phyloP scores from a whole-genome alignment of 92 coral and sea anemone genomes.

The Nematostella vectensis region DNA sequence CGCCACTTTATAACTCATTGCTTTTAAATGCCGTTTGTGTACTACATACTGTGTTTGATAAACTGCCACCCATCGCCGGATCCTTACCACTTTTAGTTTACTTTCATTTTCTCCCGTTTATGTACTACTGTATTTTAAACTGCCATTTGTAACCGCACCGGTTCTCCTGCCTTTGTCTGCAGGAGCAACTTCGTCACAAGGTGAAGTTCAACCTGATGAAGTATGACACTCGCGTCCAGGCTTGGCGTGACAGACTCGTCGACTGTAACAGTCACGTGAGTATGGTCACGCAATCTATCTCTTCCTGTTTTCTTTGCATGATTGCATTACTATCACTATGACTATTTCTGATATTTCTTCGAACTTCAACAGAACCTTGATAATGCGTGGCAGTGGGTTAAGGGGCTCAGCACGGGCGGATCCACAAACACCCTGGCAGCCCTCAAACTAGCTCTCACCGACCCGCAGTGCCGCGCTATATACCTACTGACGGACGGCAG shows the following conservation, averaged over 20 bases:
- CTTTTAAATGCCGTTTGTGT: too few species aligned
- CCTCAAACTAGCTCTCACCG: slow-evolving; percentile 82
- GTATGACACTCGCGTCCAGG: slow-evolving; percentile 81
- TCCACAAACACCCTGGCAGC: slow-evolving; percentile 94
- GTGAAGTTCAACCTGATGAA: slow-evolving; percentile 86
- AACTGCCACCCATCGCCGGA: too few species aligned
- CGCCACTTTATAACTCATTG: too few species aligned
- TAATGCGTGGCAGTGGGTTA: slow-evolving; percentile 99
- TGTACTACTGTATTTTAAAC: too few species aligned
- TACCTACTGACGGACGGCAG: slow-evolving; percentile 95
- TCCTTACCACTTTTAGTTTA: not conserved
- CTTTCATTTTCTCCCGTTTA: not conserved
- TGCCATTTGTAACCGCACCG: too few species aligned
- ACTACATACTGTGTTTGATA: too few species aligned
- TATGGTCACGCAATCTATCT: not conserved
- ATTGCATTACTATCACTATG: not conserved
- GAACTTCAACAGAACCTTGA: slow-evolving; percentile 51
- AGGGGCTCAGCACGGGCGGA: slow-evolving; percentile 94
- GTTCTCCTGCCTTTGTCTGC: not conserved
- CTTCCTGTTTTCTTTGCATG: not conserved
- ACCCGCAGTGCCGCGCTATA: slow-evolving; percentile 86
- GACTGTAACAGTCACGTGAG: slow-evolving; percentile 96
- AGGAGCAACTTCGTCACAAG: slow-evolving; percentile 98
- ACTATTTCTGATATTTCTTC: not conserved
- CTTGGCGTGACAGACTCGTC: slow-evolving; percentile 96